Evolutionary conservation across 2,113 vertebrate species (phyloP).

Genomic region (Chionodraco myersi): DNA sequence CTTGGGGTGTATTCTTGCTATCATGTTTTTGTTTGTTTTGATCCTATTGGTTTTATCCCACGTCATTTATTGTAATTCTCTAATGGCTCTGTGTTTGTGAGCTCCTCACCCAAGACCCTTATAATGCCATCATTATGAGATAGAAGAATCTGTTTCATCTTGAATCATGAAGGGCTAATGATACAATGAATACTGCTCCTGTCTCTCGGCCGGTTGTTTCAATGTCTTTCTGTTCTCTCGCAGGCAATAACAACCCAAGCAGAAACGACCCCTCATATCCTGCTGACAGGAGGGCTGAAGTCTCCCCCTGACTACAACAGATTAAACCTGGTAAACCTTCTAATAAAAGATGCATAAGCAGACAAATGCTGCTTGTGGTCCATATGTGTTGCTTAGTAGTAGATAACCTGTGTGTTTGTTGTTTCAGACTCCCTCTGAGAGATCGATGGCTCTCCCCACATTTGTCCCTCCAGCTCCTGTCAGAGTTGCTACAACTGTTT

Average conservation of each 20-base stretch:
- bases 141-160: too few species aligned
- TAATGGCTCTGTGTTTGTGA: too few species aligned
- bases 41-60: too few species aligned
- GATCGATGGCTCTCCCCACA: constrained; percentile 56
- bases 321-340: constrained; percentile 47
- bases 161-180: too few species aligned
- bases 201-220: neutral
- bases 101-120: too few species aligned
- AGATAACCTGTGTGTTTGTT: neutral
- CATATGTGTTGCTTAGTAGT: neutral
- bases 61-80: too few species aligned
- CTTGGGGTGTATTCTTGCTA: too few species aligned
- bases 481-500: constrained; percentile 82
- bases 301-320: constrained; percentile 70
- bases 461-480: constrained; percentile 66
- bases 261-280: constrained; percentile 46
- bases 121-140: too few species aligned
- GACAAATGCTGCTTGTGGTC: neutral
- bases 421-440: constrained; percentile 63
- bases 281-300: constrained; percentile 55
- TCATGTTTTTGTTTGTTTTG: too few species aligned
- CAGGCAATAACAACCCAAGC: constrained; percentile 61
- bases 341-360: neutral
- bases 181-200: neutral
- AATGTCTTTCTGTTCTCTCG: neutral